These are phyloP conservation scores for Lycocorax pyrrhopterus DNA, from an alignment of 2,113 vertebrate species.

Conservation along the genomic window DNA sequence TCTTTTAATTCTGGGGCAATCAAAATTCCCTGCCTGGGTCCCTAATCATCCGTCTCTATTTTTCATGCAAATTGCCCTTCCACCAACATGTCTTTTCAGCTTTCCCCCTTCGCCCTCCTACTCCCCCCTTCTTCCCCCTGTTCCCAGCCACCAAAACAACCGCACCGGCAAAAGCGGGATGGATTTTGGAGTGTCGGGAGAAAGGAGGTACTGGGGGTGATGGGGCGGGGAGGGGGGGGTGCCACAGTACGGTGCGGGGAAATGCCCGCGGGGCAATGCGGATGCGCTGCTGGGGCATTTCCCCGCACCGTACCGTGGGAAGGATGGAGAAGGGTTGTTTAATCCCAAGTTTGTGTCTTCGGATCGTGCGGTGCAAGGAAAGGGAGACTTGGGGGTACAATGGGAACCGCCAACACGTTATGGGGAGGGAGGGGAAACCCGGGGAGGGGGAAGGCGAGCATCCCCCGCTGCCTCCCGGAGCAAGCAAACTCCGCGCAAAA, in stretches of 20 bases:
- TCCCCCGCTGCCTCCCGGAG: not conserved
- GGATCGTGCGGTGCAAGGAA: not conserved
- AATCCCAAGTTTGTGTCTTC: not conserved
- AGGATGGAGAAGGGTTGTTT: not conserved
- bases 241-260: not conserved
- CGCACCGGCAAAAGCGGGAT: not conserved
- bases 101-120: conserved; percentile 32
- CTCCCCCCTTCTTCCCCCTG: not conserved
- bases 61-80: conserved; percentile 73
- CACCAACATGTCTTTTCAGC: conserved; percentile 43
- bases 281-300: not conserved
- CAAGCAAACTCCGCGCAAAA: conserved; percentile 32
- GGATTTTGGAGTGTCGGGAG: conserved; percentile 14
- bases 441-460: not conserved
- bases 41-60: conserved; percentile 71
- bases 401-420: not conserved
- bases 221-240: not conserved
- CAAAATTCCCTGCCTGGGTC: conserved; percentile 66
- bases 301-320: not conserved
- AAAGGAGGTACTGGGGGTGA: not conserved
- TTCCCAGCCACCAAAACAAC: conserved; percentile 12
- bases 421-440: not conserved
- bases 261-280: not conserved
- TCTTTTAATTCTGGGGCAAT: conserved; percentile 65
- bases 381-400: not conserved